A percentile compares a stretch with the other conserved stretches of the same genome.
These are phyloP conservation scores for Peromyscus melanophrys DNA, from an alignment of 2,797 vertebrate genomes.

Conservation along the genomic window DNA sequence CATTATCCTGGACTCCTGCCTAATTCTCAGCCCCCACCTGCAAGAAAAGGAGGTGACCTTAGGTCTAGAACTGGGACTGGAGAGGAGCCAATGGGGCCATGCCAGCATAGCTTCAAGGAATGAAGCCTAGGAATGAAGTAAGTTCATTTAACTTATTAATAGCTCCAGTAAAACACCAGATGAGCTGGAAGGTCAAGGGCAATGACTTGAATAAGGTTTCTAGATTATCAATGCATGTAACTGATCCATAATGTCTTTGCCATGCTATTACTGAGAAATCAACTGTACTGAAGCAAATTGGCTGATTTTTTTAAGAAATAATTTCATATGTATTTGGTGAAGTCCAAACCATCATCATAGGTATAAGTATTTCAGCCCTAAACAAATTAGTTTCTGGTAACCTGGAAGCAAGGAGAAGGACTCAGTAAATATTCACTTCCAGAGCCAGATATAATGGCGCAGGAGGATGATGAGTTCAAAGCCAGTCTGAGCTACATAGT, in stretches of 20 bases:
- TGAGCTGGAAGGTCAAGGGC: constrained; percentile 45
- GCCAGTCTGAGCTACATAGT: neutral
- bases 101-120: constrained; percentile 60
- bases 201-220: constrained; percentile 43
- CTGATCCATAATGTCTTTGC: constrained; percentile 15
- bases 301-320: neutral
- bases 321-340: constrained; percentile 57
- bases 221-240: constrained; percentile 18
- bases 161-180: constrained; percentile 58
- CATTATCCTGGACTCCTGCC: constrained; percentile 26
- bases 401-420: constrained; percentile 41
- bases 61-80: constrained; percentile 48
- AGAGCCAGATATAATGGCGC: neutral
- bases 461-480: neutral
- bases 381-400: constrained; percentile 50
- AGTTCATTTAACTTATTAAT: constrained; percentile 71
- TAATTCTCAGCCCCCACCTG: constrained; percentile 20
- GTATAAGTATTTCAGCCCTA: constrained; percentile 51
- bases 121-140: constrained; percentile 56
- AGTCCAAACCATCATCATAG: constrained; percentile 2
- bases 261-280: constrained; percentile 6
- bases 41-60: constrained; percentile 20
- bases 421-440: neutral
- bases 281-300: constrained; percentile 35
- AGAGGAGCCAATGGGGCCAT: constrained; percentile 32